These are phyloP conservation scores for Leptarthrus brevirostris DNA, from an alignment of 2,888 invertebrate genomes.

Conservation along the genomic window DNA sequence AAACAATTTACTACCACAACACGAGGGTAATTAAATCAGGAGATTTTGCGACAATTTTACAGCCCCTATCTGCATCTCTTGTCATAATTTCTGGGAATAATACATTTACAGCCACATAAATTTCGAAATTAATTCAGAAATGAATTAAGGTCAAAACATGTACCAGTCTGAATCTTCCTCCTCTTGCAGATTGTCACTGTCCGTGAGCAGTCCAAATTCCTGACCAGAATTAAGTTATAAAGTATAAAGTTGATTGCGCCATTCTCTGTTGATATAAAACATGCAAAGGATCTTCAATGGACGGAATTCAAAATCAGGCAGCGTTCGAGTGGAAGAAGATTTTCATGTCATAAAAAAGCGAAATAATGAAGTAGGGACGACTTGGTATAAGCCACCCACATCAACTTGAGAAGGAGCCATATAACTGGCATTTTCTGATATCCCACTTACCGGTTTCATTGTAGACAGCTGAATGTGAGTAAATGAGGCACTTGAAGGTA, in stretches of 20 bases:
- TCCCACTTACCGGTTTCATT: background rate
- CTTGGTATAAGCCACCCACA: background rate
- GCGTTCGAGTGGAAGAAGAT: background rate
- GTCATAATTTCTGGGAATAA: background rate
- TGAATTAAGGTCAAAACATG: background rate
- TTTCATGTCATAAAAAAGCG: slow-evolving; percentile 12
- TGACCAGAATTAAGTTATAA: slow-evolving; percentile 27
- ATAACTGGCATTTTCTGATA: background rate
- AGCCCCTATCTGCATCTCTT: background rate
- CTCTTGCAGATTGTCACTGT: background rate
- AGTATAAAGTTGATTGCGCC: slow-evolving; percentile 13
- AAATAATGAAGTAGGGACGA: slow-evolving; percentile 1
- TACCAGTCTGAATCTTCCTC: too few relatives aligned
- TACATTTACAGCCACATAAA: background rate
- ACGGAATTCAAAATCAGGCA: slow-evolving; percentile 16
- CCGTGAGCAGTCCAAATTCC: background rate
- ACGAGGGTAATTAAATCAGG: background rate
- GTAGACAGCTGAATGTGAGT: slow-evolving; percentile 23
- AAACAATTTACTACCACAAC: background rate
- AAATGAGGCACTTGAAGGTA: slow-evolving; percentile 28
- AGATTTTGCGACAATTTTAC: background rate
- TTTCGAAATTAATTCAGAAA: background rate
- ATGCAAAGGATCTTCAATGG: slow-evolving; percentile 9
- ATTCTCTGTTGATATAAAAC: background rate
- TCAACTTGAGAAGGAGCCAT: background rate